phyloP scores from a whole-genome alignment of 2,888 invertebrate genomes.

The Phasia obesa region DNA sequence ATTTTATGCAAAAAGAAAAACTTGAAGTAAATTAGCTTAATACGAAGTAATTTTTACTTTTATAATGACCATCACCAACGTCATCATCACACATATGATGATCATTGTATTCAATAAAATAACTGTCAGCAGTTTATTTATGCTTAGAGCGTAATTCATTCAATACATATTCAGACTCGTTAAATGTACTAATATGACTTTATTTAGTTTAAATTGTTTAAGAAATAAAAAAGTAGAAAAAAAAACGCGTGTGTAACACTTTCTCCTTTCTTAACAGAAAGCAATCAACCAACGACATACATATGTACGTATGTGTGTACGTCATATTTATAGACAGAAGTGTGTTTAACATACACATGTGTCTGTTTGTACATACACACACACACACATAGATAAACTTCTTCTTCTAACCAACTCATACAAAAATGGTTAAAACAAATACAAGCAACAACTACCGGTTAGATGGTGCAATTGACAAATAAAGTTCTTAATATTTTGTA shows the following conservation, averaged over 20 bases:
- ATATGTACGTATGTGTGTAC: background rate
- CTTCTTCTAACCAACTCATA: conserved; percentile 30
- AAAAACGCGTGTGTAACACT: conserved; percentile 68
- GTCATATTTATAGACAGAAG: conserved; percentile 13
- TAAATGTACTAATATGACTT: conserved; percentile 39
- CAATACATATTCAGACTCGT: background rate
- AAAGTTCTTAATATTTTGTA: conserved; percentile 24
- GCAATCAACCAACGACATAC: conserved; percentile 4
- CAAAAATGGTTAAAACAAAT: conserved; percentile 2
- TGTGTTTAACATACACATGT: background rate
- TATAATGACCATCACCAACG: background rate
- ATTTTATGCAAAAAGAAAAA: conserved; percentile 4
- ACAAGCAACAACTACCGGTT: conserved; percentile 12
- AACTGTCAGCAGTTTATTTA: conserved; percentile 49
- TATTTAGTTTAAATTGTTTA: conserved; percentile 56
- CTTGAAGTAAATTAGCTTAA: conserved; percentile 37
- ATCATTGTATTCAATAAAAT: background rate
- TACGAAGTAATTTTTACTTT: conserved; percentile 14
- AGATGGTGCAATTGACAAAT: conserved; percentile 16
- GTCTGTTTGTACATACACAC: background rate
- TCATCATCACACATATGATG: background rate
- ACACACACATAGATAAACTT: background rate
- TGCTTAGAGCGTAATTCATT: conserved; percentile 54
- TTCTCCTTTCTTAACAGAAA: conserved; percentile 64
- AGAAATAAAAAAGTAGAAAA: conserved; percentile 32